Evolutionary conservation across 1,140 invertebrate species (phyloP), one percentile per base, ranked within the genome.

Genomic region (Steinernema khuongi): DNA sequence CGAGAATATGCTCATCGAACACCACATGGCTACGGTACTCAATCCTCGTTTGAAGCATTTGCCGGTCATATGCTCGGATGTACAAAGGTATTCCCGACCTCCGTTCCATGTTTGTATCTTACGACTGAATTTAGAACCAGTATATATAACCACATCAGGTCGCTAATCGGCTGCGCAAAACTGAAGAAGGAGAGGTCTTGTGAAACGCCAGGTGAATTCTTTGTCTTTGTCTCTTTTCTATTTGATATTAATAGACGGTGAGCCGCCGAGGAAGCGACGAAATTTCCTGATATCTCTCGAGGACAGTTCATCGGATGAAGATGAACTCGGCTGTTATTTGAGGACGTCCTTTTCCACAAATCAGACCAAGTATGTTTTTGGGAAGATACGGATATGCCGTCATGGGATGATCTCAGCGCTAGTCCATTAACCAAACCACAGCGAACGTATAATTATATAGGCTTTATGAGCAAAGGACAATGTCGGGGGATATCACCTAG

Each of bases 321-420:
- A 77, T 41, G 75, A 77, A 22, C 67, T 77, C 22, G 75, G 73
- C 26, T 77, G 75, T 33, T 77, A 75, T 67, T 43, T 77, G 41
- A 74, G 75, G 43, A 68, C 70, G 1, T 68, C 73, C 26, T 77
- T 70, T 22, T 66, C 75, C 1, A 26, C 71, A 22, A 31, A 32
- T 50, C 72, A 75, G 26, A 77, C 75, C 26, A 73, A 74, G 75
- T 77, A 36, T 74, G 72, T 77, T 60, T 60, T 71, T 29, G 17
- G n/a, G n/a, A n/a, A n/a, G n/a, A 1, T 44, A 22, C 17, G 29
- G 28, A 31, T 71, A 36, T 70, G 30, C 43, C 1, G 1, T 32
- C 18, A 26, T 11, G 1, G 18, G 33, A 1, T 2, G 22, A 14
- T 32, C 26, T 71, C 31, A 44, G 70, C 30, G 50, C 19, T 36